Conservation (phyloP, 1,140 invertebrate genomes). For the Tribolium madens region DNA sequence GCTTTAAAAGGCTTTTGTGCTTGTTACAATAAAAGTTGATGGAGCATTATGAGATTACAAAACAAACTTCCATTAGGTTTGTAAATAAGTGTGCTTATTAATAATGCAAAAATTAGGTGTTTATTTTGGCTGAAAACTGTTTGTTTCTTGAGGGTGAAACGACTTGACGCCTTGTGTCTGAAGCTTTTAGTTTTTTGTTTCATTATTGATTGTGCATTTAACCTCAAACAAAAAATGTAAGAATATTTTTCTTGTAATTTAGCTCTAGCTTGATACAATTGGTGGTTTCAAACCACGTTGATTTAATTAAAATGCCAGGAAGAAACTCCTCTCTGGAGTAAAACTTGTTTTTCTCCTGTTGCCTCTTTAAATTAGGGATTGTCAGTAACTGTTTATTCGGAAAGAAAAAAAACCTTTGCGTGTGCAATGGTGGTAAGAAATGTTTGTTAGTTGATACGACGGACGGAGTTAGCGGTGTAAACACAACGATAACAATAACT, state of each 20-base stretch:
- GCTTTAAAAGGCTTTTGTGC: constrained; percentile 4
- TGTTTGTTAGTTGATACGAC: constrained; percentile 38
- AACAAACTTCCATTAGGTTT: constrained; percentile 45
- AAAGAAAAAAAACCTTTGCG: constrained; percentile 20
- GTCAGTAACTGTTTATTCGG: not conserved
- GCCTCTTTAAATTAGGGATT: not conserved
- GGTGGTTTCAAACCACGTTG: too few species aligned
- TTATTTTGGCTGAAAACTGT: constrained; percentile 39
- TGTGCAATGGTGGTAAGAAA: constrained; percentile 19
- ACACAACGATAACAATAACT: constrained; percentile 46
- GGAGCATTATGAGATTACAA: constrained; percentile 45
- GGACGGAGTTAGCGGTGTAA: constrained; percentile 44
- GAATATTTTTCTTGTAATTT: too few species aligned
- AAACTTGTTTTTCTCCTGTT: not conserved
- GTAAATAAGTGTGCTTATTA: constrained; percentile 46
- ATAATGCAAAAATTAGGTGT: constrained; percentile 47
- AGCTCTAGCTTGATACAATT: too few species aligned
- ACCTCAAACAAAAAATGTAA: too few species aligned
- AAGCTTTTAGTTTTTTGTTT: not conserved
- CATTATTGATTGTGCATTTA: not conserved
- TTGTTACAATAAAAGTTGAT: constrained; percentile 21
- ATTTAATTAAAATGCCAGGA: not conserved
- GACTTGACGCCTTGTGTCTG: not conserved
- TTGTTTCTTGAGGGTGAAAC: not conserved
- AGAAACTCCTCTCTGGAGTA: not conserved